Conservation (phyloP, 2,888 invertebrate genomes). For the Seira sanloemensis region DNA sequence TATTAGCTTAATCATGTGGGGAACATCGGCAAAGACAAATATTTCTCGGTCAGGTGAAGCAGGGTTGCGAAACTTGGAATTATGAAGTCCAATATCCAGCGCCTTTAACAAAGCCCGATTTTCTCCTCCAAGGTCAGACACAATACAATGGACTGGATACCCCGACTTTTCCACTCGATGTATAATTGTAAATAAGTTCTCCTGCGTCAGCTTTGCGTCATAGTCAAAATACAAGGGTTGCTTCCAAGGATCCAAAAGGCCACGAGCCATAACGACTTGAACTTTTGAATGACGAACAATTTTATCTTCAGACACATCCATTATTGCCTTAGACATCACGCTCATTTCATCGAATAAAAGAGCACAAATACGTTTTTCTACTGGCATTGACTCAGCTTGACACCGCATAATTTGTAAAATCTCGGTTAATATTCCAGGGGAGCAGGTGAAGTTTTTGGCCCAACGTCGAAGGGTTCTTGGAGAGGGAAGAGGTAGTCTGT, state of each 20-base stretch:
- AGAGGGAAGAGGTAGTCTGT: slow-evolving; percentile 53
- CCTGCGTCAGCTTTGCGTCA: slow-evolving; percentile 56
- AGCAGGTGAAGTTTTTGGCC: slow-evolving; percentile 40
- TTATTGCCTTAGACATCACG: slow-evolving; percentile 18
- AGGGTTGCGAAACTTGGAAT: slow-evolving; percentile 47
- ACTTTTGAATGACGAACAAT: slow-evolving; percentile 55
- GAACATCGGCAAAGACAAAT: slow-evolving; percentile 66
- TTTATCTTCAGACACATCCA: slow-evolving; percentile 40
- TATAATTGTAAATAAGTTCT: slow-evolving; percentile 39
- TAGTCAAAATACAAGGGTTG: slow-evolving; percentile 66
- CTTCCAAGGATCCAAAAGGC: slow-evolving; percentile 50
- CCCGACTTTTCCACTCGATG: slow-evolving; percentile 28
- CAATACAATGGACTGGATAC: slow-evolving; percentile 38
- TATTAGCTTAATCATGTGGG: slow-evolving; percentile 65
- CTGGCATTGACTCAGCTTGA: neutral
- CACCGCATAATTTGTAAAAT: slow-evolving; percentile 35
- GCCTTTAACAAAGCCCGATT: slow-evolving; percentile 58
- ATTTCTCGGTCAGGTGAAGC: slow-evolving; percentile 20
- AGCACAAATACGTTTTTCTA: slow-evolving; percentile 12
- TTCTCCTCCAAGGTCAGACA: slow-evolving; percentile 59
- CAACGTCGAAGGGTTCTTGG: slow-evolving; percentile 50
- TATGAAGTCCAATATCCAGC: slow-evolving; percentile 28
- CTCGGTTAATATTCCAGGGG: slow-evolving; percentile 54
- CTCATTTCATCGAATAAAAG: slow-evolving; percentile 66
- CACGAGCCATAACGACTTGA: slow-evolving; percentile 34